Base-by-base conservation (phyloP, 2,888 invertebrate species). In the Meteorus cinctellus region DNA sequence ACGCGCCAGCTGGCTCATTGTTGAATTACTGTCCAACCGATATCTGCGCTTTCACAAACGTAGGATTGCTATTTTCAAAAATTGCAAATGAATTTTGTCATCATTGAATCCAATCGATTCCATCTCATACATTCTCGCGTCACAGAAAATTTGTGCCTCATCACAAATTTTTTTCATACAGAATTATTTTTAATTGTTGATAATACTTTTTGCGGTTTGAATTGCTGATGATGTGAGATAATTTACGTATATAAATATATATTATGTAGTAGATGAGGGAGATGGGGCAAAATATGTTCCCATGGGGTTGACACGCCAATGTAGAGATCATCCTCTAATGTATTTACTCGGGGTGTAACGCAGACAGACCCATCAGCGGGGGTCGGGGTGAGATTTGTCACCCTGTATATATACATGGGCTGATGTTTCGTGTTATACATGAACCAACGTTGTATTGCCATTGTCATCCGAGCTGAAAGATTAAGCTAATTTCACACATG, bases 401-500 rank as follows among this genome's bases (percentile, higher is more conserved):
- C 85, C 85, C 84, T 55, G 86, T 86, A 83, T 81, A 79, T 73
- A 79, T 55, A 55, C 19, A 10, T n/a, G 77, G 48, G 82, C 83
- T 83, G 85, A 86, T 88, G 83, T 55, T 55, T 55, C 88, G 85
- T 89, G 89, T 89, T 85, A 82, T 86, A 89, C 89, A 89, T 84
- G 86, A 84, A 84, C 82, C 80, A 81, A 86, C 85, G 86, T 86
- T 89, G 88, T 89, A 89, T 89, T 87, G 84, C 79, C 80, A 89
- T 89, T 89, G 89, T 89, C 89, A 89, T 89, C 87, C 86, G 88
- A 89, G 85, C 86, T 83, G 86, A 84, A 86, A 89, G 89, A 89
- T 89, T 89, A 89, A 89, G 89, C 89, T 89, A 89, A 89, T 89
- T 89, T 89, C 89, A 89, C 89, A 89, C 89, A 89, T 89, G 89